Evolutionary conservation across 2,797 vertebrate genomes (phyloP).

Genomic region (Vespertilio murinus): DNA sequence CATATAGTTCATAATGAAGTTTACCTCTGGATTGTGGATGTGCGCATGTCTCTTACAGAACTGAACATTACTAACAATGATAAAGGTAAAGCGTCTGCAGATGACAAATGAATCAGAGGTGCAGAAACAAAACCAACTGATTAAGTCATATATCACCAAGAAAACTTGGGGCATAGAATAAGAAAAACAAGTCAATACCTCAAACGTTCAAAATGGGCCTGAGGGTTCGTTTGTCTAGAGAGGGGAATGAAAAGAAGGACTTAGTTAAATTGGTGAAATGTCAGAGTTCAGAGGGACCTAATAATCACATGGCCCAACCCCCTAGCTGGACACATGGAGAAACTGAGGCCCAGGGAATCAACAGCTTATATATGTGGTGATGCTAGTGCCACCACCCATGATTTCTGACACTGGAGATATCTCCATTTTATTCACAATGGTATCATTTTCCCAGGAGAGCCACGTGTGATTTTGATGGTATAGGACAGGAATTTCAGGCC

Average conservation of each 20-base stretch:
- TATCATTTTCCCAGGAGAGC: background rate
- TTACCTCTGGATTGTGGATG: background rate
- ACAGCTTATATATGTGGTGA: background rate
- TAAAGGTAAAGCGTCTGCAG: constrained; percentile 67
- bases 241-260: background rate
- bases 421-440: background rate
- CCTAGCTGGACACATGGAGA: background rate
- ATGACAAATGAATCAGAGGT: constrained; percentile 57
- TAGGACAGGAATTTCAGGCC: background rate
- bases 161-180: background rate
- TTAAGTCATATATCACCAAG: background rate
- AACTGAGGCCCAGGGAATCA: background rate
- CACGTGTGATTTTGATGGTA: background rate
- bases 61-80: constrained; percentile 22
- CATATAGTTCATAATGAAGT: background rate
- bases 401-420: background rate
- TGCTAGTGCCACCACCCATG: background rate
- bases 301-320: background rate
- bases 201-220: constrained; percentile 1
- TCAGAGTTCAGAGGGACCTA: background rate
- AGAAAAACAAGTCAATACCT: background rate
- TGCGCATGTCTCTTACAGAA: background rate
- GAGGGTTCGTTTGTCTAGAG: background rate
- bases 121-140: background rate
- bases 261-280: background rate